phyloP scores from a whole-genome alignment of 2,888 invertebrate species.

The Folsomia manolachei region DNA sequence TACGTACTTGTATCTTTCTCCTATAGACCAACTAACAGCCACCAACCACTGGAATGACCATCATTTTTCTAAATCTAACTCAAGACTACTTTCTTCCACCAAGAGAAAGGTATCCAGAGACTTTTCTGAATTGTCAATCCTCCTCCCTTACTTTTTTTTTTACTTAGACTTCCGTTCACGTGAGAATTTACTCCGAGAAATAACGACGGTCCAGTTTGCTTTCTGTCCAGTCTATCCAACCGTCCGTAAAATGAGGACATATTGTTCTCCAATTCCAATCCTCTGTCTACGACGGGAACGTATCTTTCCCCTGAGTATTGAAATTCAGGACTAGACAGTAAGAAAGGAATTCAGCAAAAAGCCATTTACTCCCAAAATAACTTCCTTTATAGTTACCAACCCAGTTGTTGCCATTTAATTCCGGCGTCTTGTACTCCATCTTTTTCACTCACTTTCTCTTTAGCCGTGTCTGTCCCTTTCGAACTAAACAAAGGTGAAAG shows the following conservation, averaged over 20 bases:
- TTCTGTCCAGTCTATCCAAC: conserved; percentile 40
- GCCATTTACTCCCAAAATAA: too few relatives aligned
- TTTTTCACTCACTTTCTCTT: conserved; percentile 24
- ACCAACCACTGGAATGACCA: conserved; percentile 50
- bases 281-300: not conserved
- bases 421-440: conserved; percentile 10
- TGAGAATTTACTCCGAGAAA: conserved; percentile 34
- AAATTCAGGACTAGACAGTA: not conserved
- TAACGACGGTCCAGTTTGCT: not conserved
- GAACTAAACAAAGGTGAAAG: conserved; percentile 18
- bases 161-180: conserved; percentile 45
- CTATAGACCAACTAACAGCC: too few relatives aligned
- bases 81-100: conserved; percentile 14
- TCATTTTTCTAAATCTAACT: conserved; percentile 51
- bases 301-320: not conserved
- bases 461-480: conserved; percentile 14
- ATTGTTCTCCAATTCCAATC: conserved; percentile 42
- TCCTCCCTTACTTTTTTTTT: conserved; percentile 32
- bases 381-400: too few relatives aligned
- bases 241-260: conserved; percentile 50
- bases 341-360: not conserved
- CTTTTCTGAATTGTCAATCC: conserved; percentile 11
- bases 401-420: conserved; percentile 13
- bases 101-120: conserved; percentile 3
- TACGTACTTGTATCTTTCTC: too few relatives aligned